Evolutionary conservation across 2,113 vertebrate species (phyloP).

Genomic region (Percina caprodes): DNA sequence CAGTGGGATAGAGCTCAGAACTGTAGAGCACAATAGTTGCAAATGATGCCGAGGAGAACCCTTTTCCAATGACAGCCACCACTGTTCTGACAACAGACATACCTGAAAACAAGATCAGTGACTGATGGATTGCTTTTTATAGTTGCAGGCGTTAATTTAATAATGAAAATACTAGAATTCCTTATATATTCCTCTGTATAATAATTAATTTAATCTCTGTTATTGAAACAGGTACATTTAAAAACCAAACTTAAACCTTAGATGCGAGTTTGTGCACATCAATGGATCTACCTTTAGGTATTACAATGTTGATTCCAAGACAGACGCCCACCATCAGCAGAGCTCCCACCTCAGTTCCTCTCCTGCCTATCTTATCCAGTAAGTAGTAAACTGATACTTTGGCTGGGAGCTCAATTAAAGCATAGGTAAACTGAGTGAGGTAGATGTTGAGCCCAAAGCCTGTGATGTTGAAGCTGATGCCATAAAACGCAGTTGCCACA

Average conservation of each 20-base stretch:
- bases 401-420: constrained; percentile 78
- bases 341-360: constrained; percentile 53
- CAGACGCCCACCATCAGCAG: constrained; percentile 62
- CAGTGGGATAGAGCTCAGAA: constrained; percentile 90
- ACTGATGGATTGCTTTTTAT: neutral
- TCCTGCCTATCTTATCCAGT: constrained; percentile 79
- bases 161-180: neutral
- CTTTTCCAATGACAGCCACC: constrained; percentile 85
- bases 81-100: constrained; percentile 73
- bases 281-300: constrained; percentile 80
- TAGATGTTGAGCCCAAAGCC: constrained; percentile 82
- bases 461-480: constrained; percentile 82
- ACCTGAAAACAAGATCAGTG: constrained; percentile 66
- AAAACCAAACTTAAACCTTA: neutral
- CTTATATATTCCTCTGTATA: neutral
- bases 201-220: neutral
- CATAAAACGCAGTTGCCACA: constrained; percentile 77
- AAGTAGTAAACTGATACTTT: constrained; percentile 74
- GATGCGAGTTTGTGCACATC: neutral
- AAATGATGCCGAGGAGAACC: constrained; percentile 87
- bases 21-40: constrained; percentile 85
- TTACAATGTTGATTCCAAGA: constrained; percentile 80
- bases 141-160: neutral
- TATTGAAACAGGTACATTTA: neutral
- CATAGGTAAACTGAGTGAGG: constrained; percentile 81